Percentiles rank a stretch among this genome's conserved stretches.
phyloP scores from a whole-genome alignment of 2,797 vertebrate species.

The Pyrocephalus nanus region DNA sequence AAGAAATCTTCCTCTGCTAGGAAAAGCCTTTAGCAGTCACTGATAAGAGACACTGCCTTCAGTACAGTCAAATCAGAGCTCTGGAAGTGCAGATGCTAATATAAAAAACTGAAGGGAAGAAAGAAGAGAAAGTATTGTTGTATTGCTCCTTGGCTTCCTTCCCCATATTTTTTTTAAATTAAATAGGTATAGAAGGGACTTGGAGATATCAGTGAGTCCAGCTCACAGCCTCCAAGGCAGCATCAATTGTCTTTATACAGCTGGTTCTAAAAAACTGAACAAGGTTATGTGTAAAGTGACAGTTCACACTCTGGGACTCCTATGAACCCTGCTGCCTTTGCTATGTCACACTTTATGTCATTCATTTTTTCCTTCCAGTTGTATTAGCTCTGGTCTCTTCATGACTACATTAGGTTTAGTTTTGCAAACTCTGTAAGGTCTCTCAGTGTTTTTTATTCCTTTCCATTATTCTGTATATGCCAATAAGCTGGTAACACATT shows the following conservation, averaged over 20 bases:
- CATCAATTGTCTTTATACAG: neutral
- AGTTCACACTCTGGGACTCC: neutral
- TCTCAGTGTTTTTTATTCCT: neutral
- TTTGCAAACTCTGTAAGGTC: neutral
- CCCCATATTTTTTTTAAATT: fast-evolving
- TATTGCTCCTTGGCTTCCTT: neutral
- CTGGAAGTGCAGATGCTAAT: neutral
- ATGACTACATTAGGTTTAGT: neutral
- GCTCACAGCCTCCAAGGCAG: neutral
- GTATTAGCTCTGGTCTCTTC: neutral
- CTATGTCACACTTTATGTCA: neutral
- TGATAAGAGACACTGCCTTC: neutral
- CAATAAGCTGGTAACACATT: neutral
- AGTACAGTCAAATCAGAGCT: neutral
- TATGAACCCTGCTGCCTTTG: neutral
- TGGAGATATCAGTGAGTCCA: neutral
- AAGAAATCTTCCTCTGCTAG: neutral
- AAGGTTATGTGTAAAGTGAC: neutral
- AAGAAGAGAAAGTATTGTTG: neutral
- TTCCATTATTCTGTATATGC: neutral
- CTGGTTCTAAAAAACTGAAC: neutral
- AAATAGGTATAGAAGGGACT: neutral
- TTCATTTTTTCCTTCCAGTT: neutral
- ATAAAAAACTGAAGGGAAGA: neutral
- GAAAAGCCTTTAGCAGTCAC: neutral